These are phyloP conservation scores for Mesembrinibis cayennensis DNA, from an alignment of 2,113 vertebrate species.

Conservation along the genomic window DNA sequence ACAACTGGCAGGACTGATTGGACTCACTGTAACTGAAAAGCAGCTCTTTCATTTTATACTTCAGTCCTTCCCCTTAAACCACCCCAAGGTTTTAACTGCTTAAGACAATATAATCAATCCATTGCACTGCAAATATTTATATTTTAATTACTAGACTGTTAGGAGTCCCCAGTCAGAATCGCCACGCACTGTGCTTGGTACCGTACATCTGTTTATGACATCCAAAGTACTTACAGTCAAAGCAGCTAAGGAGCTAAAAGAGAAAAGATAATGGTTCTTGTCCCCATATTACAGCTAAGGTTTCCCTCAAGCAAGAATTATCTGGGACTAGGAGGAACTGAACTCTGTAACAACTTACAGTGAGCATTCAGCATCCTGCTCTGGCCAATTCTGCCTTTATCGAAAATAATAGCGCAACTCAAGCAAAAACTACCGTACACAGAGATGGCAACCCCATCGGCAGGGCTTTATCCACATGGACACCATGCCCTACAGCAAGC, in stretches of 20 bases:
- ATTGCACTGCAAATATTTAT: background rate
- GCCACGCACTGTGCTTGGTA: background rate
- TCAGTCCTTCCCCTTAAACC: background rate
- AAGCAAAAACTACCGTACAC: accelerated
- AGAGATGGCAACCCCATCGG: accelerated
- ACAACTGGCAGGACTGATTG: background rate
- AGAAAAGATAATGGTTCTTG: background rate
- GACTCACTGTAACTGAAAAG: background rate
- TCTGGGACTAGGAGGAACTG: background rate
- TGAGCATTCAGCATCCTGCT: background rate
- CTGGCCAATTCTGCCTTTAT: background rate
- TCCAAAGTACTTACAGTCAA: background rate
- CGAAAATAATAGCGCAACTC: background rate
- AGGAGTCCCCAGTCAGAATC: background rate
- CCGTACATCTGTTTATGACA: background rate
- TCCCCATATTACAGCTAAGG: background rate
- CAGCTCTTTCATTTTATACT: background rate
- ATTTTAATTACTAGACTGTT: background rate
- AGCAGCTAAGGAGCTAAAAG: background rate
- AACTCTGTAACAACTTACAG: background rate
- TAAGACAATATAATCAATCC: background rate
- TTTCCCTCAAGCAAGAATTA: background rate
- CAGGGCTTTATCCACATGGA: background rate
- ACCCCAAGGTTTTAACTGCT: background rate
- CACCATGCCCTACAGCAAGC: background rate